Conservation (phyloP, 2,888 invertebrate genomes). For the Esperia sulphurella region DNA sequence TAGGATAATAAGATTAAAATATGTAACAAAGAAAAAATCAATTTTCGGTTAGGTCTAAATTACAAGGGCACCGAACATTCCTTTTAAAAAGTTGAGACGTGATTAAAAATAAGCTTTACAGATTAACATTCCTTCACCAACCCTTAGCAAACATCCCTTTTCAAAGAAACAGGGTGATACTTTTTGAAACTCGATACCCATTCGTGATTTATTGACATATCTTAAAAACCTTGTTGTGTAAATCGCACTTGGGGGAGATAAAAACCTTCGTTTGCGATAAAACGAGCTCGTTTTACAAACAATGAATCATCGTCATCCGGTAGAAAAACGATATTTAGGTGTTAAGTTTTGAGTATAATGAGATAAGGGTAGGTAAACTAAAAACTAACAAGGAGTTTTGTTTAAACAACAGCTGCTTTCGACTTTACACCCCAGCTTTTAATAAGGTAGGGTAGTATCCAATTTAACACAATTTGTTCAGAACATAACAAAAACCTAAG, state of each 20-base stretch:
- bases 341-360: conserved; percentile 47
- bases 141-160: conserved; percentile 39
- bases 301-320: conserved; percentile 70
- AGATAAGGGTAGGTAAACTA: conserved; percentile 26
- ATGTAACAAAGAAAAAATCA: background rate
- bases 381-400: background rate
- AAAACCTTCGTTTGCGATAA: conserved; percentile 41
- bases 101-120: conserved; percentile 48
- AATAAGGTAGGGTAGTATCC: no score
- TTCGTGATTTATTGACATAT: conserved; percentile 75
- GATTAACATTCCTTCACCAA: conserved; percentile 59
- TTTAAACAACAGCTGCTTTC: no score
- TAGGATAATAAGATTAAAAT: background rate
- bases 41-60: background rate
- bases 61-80: background rate
- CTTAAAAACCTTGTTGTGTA: conserved; percentile 65
- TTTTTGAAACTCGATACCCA: conserved; percentile 70
- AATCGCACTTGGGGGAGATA: conserved; percentile 69
- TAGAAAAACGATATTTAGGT: conserved; percentile 60
- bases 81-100: conserved; percentile 24
- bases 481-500: no score
- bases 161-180: conserved; percentile 53
- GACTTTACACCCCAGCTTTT: no score
- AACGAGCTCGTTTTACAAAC: conserved; percentile 59
- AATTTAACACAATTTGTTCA: no score